These are phyloP conservation scores for Brachionus calyciflorus DNA, from an alignment of 1,140 invertebrate species.

Conservation along the genomic window DNA sequence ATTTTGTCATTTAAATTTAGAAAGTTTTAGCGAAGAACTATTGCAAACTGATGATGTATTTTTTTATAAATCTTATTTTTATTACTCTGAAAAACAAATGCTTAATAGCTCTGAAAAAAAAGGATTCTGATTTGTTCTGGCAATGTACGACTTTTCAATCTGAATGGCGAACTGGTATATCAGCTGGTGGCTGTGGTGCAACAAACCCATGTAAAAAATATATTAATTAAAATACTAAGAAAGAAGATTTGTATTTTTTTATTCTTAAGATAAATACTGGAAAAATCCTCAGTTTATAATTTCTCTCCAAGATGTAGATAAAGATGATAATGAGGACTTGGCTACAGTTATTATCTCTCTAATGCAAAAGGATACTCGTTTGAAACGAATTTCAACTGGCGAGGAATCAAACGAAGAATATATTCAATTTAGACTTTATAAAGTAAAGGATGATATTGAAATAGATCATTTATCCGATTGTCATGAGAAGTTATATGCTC, in stretches of 20 bases:
- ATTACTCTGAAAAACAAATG: neutral
- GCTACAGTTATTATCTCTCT: slow-evolving; percentile 7
- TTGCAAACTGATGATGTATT: neutral
- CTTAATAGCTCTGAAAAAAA: neutral
- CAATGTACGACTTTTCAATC: slow-evolving; percentile 24
- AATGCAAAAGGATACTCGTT: slow-evolving; percentile 45
- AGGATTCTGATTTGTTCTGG: slow-evolving; percentile 43
- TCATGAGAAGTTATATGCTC: slow-evolving; percentile 11
- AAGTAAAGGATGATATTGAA: neutral
- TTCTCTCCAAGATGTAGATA: neutral
- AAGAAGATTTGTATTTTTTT: neutral
- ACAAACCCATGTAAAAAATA: neutral
- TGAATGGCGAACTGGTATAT: slow-evolving; percentile 17
- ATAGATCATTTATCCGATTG: neutral
- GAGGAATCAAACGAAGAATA: slow-evolving; percentile 34
- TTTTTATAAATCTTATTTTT: neutral
- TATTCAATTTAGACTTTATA: slow-evolving; percentile 45
- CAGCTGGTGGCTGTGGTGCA: slow-evolving; percentile 47
- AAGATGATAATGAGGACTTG: slow-evolving; percentile 12
- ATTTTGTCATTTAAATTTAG: slow-evolving; percentile 47
- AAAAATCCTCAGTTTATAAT: slow-evolving; percentile 47
- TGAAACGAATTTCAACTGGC: neutral
- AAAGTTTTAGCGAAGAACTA: slow-evolving; percentile 15
- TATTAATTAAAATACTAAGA: neutral
- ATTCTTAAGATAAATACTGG: slow-evolving; percentile 5